A percentile compares a stretch with the other conserved stretches of the same genome.
Evolutionary conservation across 2,888 invertebrate species (phyloP).

Genomic region (Athetis lepigone): DNA sequence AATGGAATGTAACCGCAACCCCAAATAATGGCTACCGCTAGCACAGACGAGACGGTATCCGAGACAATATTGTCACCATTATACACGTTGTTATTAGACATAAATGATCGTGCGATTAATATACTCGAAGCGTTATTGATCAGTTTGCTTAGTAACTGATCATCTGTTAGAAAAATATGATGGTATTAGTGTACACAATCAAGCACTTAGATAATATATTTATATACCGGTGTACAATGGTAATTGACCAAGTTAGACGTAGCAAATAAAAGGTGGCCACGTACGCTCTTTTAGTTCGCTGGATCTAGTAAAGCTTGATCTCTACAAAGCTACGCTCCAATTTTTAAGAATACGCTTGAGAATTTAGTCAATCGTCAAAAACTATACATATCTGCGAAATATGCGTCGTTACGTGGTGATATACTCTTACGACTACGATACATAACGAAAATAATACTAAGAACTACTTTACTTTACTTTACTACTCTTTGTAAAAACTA

Average conservation of each 20-base stretch:
- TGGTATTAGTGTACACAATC: no score
- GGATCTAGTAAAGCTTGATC: no score
- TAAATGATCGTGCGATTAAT: conserved; percentile 22
- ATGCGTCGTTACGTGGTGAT: background rate
- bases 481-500: no score
- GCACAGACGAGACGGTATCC: conserved; percentile 28
- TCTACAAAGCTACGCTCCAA: background rate
- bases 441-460: no score
- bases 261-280: no score
- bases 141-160: background rate
- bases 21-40: conserved; percentile 56
- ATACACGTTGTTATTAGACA: conserved; percentile 23
- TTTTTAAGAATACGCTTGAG: background rate
- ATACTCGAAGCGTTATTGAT: conserved; percentile 10
- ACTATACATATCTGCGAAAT: background rate
- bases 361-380: background rate
- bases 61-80: conserved; percentile 25
- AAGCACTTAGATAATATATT: no score
- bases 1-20: conserved; percentile 78
- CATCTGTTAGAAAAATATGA: no score
- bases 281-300: background rate
- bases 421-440: background rate
- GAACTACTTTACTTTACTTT: no score
- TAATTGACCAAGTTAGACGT: no score
- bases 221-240: no score